These are phyloP conservation scores for Corythornis leucogaster DNA, from an alignment of 2,797 vertebrate species.

Conservation along the genomic window DNA sequence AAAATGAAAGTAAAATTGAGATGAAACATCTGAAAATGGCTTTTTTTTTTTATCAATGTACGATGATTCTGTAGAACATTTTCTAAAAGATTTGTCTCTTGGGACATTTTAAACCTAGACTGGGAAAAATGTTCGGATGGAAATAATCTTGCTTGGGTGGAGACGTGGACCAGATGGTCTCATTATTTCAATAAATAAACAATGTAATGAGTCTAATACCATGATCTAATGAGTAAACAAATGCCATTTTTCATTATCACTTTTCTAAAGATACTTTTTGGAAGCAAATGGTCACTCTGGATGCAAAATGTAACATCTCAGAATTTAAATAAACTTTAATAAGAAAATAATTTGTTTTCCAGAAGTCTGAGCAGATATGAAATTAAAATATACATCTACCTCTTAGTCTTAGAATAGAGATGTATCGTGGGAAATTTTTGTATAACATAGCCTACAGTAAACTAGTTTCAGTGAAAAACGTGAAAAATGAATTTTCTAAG, in stretches of 20 bases:
- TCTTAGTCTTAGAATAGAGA: background rate
- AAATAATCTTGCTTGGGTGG: constrained; percentile 28
- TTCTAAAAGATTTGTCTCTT: background rate
- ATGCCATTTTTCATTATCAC: constrained; percentile 53
- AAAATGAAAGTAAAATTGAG: background rate
- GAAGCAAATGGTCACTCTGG: constrained; percentile 33
- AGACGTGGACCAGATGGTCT: constrained; percentile 50
- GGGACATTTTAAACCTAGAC: background rate
- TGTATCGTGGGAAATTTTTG: background rate
- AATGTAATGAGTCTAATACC: constrained; percentile 49
- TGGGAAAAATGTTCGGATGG: constrained; percentile 5
- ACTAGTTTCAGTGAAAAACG: background rate
- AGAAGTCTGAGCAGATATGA: constrained; percentile 47
- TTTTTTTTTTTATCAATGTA: background rate
- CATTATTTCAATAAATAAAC: constrained; percentile 66
- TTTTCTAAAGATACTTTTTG: constrained; percentile 43
- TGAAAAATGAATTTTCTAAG: background rate
- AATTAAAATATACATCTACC: constrained; percentile 50
- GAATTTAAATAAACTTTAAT: constrained; percentile 5
- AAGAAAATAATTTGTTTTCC: constrained; percentile 32
- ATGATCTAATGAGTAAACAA: constrained; percentile 54
- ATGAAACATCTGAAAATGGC: background rate
- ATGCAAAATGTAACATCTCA: background rate
- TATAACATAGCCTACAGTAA: background rate
- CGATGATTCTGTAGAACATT: background rate